These are phyloP conservation scores for Lepus timidus DNA, from an alignment of 2,113 vertebrate species.

Conservation along the genomic window DNA sequence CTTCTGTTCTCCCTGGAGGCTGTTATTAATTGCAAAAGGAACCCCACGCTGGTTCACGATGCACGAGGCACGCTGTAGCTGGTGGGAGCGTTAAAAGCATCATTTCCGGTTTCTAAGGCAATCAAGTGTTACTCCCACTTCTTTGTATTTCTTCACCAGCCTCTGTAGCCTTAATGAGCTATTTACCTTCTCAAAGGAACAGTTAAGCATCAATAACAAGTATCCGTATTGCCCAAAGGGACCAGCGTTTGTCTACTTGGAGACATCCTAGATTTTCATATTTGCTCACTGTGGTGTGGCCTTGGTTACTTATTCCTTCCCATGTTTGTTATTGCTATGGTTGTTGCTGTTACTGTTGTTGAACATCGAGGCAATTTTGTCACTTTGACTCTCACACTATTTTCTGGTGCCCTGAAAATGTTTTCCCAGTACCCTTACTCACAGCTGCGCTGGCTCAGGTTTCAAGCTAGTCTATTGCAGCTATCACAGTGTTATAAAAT, in stretches of 20 bases:
- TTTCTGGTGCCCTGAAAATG: constrained; percentile 56
- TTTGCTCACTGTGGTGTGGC: background rate
- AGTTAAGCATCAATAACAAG: constrained; percentile 63
- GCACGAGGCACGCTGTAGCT: constrained; percentile 43
- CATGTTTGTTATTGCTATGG: constrained; percentile 47
- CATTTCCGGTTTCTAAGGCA: constrained; percentile 73
- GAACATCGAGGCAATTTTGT: constrained; percentile 41
- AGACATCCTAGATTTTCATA: constrained; percentile 16
- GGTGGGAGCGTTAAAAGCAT: constrained; percentile 12
- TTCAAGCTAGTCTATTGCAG: constrained; percentile 47
- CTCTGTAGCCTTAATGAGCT: constrained; percentile 32
- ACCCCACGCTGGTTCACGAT: constrained; percentile 4
- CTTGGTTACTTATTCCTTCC: constrained; percentile 46
- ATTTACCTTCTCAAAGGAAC: constrained; percentile 43
- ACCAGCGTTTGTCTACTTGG: background rate
- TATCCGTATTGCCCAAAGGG: constrained; percentile 36
- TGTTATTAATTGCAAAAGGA: constrained; percentile 57
- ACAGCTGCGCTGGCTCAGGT: background rate
- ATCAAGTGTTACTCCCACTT: constrained; percentile 57
- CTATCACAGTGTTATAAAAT: constrained; percentile 41
- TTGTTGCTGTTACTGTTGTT: constrained; percentile 38
- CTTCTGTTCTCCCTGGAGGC: constrained; percentile 39
- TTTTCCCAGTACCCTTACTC: constrained; percentile 42
- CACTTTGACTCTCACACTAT: constrained; percentile 51
- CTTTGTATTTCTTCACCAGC: constrained; percentile 21